phyloP scores from a whole-genome alignment of 2,888 invertebrate species.

The Sphaerophoria rueppellii region DNA sequence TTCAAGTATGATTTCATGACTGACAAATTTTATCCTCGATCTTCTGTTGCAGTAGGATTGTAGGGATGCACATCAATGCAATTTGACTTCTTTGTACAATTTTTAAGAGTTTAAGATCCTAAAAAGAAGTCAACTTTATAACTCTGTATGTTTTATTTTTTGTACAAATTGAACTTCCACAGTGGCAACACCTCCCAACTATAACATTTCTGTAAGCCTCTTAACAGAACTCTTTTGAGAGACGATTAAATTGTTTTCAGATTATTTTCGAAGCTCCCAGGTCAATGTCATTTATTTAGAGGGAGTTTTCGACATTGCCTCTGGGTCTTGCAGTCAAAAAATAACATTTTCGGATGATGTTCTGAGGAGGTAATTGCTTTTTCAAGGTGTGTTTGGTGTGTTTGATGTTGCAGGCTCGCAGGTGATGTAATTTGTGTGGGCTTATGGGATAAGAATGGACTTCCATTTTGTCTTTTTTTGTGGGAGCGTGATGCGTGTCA shows the following conservation, averaged over 20 bases:
- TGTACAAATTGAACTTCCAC: slow-evolving; percentile 23
- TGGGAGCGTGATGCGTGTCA: background rate
- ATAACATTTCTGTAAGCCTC: background rate
- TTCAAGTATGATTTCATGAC: background rate
- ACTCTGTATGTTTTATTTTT: background rate
- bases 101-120: background rate
- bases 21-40: background rate
- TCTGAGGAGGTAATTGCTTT: slow-evolving; percentile 46
- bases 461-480: background rate
- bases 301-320: slow-evolving; percentile 9
- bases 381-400: slow-evolving; percentile 39
- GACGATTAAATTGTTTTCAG: slow-evolving; percentile 6
- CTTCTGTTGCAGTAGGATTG: background rate
- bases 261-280: slow-evolving; percentile 16
- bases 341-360: background rate
- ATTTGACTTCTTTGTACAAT: background rate
- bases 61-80: background rate
- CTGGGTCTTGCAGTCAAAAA: background rate
- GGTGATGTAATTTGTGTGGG: background rate
- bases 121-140: no score
- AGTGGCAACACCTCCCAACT: background rate
- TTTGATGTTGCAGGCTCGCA: background rate
- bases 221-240: slow-evolving; percentile 27
- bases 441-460: slow-evolving; percentile 1
- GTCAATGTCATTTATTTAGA: slow-evolving; percentile 55